Base-by-base conservation (phyloP, 2,113 vertebrate species). In the Trachemys scripta region DNA sequence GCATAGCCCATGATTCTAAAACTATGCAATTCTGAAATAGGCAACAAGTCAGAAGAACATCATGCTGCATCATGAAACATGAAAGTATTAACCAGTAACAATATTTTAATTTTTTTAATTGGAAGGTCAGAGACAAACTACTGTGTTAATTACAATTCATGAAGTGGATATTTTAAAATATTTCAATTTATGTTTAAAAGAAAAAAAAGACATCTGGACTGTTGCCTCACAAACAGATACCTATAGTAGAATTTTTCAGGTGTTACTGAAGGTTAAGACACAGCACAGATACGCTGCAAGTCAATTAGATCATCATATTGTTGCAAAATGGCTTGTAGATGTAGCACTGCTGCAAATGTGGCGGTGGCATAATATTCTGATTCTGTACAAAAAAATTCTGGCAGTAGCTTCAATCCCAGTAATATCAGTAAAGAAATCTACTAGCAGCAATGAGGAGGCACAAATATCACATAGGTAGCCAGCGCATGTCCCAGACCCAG, bases 1-100 rank as follows among this genome's bases (percentile, higher is more conserved):
- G 5, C 4, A 62, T 0, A 0, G 24, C 8, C 24, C n/a, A 4
- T n/a, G 12, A 49, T 59, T 59, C 31, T 45, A 62, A 80, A 11
- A 42, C 9, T 54, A 62, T 72, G n/a, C 19, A 72, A 38, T 72
- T 72, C n/a, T 72, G 35, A 72, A 72, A 38, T 38, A n/a, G n/a
- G 4, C 38, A 72, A 14, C 22, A 38, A 38, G 12, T 22, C n/a
- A 72, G 69, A 72, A 72, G 69, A n/a, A 72, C 69, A 72, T 9
- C 35, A 5, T 69, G 65, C 65, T 69, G 31, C 31, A 16, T n/a
- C 35, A 62, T 31, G 29, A 29, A 62, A 62, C 27, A 56, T 54
- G 12, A 54, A 62, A 62, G 57, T 59, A 59, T 62, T 62, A 62
- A 72, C 20, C 19, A 38, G n/a, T 16, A 69, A 69, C 35, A 69